These are phyloP conservation scores for Okamejei kenojei DNA, from an alignment of 2,797 vertebrate species.

Conservation along the genomic window DNA sequence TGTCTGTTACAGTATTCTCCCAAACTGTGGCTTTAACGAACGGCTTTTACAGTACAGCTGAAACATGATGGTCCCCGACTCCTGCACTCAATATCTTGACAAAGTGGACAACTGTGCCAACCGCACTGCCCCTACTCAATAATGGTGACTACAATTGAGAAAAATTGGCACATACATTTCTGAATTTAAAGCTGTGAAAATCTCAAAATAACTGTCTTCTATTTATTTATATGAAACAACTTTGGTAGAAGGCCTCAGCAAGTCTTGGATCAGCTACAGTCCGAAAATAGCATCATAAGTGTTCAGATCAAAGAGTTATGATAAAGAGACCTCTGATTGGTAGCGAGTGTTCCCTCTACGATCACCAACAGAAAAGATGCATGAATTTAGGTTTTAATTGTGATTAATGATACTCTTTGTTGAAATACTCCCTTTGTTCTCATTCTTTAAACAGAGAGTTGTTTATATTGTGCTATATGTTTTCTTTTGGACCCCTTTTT, in stretches of 20 bases:
- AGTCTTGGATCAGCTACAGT: neutral
- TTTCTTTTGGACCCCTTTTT: neutral
- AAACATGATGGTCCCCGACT: too few species aligned
- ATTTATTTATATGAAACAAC: neutral
- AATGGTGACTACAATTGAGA: neutral
- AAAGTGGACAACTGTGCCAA: too few species aligned
- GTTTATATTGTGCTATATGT: neutral
- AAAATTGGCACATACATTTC: slow-evolving; percentile 20
- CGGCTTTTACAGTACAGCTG: too few species aligned
- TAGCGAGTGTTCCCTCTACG: neutral
- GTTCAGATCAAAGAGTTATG: neutral
- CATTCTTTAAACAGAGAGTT: neutral
- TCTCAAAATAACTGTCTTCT: neutral
- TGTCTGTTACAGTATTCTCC: too few species aligned
- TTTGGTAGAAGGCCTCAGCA: neutral
- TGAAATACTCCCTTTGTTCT: neutral
- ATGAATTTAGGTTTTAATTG: neutral
- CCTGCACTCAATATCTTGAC: too few species aligned
- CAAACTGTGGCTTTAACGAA: too few species aligned
- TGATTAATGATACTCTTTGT: neutral
- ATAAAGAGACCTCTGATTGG: neutral
- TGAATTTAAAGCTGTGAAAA: neutral
- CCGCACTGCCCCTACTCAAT: neutral
- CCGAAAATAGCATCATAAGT: neutral
- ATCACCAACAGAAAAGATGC: neutral